phyloP scores from a whole-genome alignment of 2,113 vertebrate genomes.

The Odocoileus virginianus region DNA sequence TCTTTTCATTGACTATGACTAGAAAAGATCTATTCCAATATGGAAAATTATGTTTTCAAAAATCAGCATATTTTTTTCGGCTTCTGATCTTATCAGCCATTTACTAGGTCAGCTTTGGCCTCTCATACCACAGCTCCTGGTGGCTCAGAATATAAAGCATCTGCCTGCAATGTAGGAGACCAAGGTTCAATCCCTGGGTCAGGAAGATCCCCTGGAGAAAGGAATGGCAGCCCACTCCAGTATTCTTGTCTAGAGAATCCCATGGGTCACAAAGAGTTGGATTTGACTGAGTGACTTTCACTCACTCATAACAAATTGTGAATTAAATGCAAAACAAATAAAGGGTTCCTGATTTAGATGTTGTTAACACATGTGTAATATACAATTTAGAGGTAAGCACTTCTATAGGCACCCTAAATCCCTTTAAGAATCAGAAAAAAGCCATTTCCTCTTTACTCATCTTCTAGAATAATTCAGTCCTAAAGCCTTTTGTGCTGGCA shows the following conservation, averaged over 20 bases:
- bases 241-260: not conserved
- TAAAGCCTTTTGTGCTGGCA: not conserved
- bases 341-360: not conserved
- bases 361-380: not conserved
- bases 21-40: not conserved
- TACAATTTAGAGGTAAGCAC: not conserved
- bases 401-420: not conserved
- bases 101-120: not conserved
- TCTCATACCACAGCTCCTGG: not conserved
- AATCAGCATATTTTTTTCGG: not conserved
- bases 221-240: not conserved
- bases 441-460: not conserved
- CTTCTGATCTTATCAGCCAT: not conserved
- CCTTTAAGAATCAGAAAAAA: not conserved
- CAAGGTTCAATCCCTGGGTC: not conserved
- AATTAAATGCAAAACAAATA: not conserved
- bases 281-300: not conserved
- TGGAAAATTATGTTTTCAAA: not conserved
- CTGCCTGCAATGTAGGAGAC: not conserved
- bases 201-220: not conserved
- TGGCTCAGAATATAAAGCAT: not conserved
- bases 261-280: not conserved
- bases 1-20: not conserved
- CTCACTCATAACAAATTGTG: not conserved
- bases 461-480: not conserved